Base-by-base conservation (phyloP, 1,140 invertebrate genomes). In the Lucilia sericata region DNA sequence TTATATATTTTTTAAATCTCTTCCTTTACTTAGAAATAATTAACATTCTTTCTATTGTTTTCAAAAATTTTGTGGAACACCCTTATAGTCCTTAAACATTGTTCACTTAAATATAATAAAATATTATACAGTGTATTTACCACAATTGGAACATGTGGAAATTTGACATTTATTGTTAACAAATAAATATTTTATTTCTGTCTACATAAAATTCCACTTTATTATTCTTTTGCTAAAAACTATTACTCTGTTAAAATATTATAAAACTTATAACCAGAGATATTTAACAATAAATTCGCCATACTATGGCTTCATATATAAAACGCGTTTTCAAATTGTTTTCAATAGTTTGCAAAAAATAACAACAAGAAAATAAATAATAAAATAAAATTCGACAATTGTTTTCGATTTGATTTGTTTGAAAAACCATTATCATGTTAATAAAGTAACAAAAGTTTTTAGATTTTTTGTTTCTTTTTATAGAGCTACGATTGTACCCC, bases 141-240 rank as follows among this genome's bases (percentile, higher is more conserved):
- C 25, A 36, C 74, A 75, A 34, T 30, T 75, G 25, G 30, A 75
- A 36, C 74, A 75, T 75, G 74, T 75, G 74, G 14, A 75, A 75
- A 75, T 75, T 75, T 75, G 74, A 75, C 74, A 75, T 36, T 34
- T 34, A 75, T 34, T 75, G 74, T 75, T 75, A 34, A 34, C 30
- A 75, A 75, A 75, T 34, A 75, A 74, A 34, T 75, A 34, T 75
- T 75, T 75, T 34, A 12, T 75, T 30, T 75, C 74, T 42, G 42
- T 42, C 42, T 42, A 42, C 42, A 42, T 42, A 75, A 25, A 75
- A 34, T 75, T 12, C 74, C 17, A 34, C 5, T 42, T 10, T 10
- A 42, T 42, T 42, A 7, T 42, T 42, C 42, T 42, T 42, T 42
- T 42, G 42, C 42, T 30, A 42, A 7, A 7, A 42, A 42, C 42